Conservation (phyloP, 2,888 invertebrate genomes). For the Carpatolechia fugitivella region DNA sequence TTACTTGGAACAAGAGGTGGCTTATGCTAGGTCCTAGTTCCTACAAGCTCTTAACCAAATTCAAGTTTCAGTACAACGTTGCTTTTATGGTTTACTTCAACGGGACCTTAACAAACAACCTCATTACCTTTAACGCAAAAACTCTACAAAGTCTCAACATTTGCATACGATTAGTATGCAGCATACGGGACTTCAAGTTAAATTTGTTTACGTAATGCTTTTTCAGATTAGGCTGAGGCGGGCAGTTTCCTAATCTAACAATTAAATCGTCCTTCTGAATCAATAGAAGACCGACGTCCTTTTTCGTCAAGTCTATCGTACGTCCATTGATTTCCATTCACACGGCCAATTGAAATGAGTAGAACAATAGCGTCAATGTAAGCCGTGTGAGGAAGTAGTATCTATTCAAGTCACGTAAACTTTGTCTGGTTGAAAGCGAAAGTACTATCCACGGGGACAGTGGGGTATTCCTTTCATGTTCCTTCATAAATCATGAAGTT, state of each 20-base stretch:
- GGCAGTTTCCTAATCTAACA: no score
- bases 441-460: slow-evolving; percentile 41
- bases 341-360: neutral
- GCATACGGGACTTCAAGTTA: neutral
- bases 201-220: no score
- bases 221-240: no score
- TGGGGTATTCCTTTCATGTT: slow-evolving; percentile 38
- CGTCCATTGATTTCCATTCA: neutral
- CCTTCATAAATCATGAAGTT: slow-evolving; percentile 44
- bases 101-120: no score
- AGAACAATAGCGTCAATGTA: slow-evolving; percentile 26
- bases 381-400: slow-evolving; percentile 20
- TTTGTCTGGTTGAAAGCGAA: slow-evolving; percentile 43
- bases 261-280: neutral
- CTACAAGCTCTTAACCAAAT: no score
- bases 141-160: neutral
- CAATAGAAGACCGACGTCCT: neutral
- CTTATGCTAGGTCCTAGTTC: no score
- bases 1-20: no score
- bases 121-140: no score
- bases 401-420: slow-evolving; percentile 37
- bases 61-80: no score
- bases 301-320: neutral
- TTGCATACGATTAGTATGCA: neutral
- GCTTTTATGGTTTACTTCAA: no score